Evolutionary conservation across 2,113 vertebrate species (phyloP), one percentile per base, ranked within the genome.

Genomic region (human (Homo sapiens)): DNA sequence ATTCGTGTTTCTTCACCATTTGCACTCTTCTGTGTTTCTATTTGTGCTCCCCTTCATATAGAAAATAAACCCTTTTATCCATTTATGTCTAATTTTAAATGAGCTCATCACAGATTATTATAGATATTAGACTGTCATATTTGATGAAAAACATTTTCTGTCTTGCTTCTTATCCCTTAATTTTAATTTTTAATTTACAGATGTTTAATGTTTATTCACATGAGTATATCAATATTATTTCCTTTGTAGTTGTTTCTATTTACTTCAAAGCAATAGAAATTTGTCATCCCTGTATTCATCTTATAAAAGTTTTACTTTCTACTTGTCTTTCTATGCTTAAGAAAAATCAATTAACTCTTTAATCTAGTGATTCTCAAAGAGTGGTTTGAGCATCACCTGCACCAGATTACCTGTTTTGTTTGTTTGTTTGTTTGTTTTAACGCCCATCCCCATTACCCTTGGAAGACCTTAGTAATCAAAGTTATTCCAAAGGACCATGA

Each of bases 301-400:
- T 88, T 78, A 92, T 73, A 88, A 83, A 87, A 88, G 61, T 84
- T 78, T 96, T 66, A 45, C 91, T 94, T 92, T 57, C 35, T 45
- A 16, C 25, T 55, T 40, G 23, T 61, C 50, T 88, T 75, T 66
- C 59, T 59, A 87, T 17, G n/a, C 79, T 94, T 95, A 76, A 81
- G 32, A 68, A 75, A 89, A 64, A 75, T 73, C 16, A 78, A 23
- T 55, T 61, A 59, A 38, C 38, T 84, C 32, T 70, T 82, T 64
- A 87, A 91, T 50, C 17, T 86, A 61, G 32, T 25, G 70, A 27
- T n/a, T 94, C 83, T 82, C 84, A 73, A 40, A 82, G 18, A 35
- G 2, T 18, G 16, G 20, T 64, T 48, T 84, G 76, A 82, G 40
- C 83, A 79, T 45, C 1, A 6, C 18, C 12, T 38, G 23, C 30